Percentiles rank a stretch among this genome's conserved stretches.
Conservation (phyloP, 2,888 invertebrate genomes). For the Zonitis immaculata region DNA sequence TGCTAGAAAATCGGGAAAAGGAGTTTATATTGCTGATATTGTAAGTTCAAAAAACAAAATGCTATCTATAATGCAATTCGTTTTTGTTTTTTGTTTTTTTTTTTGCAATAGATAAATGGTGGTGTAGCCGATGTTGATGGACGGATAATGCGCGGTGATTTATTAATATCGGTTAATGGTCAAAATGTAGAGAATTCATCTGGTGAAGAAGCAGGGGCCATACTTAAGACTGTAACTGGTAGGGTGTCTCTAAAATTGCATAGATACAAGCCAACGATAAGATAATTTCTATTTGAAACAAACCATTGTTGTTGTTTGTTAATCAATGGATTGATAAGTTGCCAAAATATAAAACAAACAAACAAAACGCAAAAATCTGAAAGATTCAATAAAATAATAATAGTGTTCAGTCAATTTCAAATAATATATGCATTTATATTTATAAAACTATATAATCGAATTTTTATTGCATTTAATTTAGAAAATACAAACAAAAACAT, state of each 20-base stretch:
- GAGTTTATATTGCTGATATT: conserved; percentile 89
- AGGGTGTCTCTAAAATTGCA: conserved; percentile 80
- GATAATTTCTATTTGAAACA: conserved; percentile 27
- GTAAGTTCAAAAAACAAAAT: too few relatives aligned
- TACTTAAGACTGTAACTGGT: conserved; percentile 82
- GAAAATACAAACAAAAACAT: too few relatives aligned
- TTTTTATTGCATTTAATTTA: conserved; percentile 22
- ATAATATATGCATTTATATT: neutral
- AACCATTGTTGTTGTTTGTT: too few relatives aligned
- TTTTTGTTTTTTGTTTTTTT: conserved; percentile 17
- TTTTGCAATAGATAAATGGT: conserved; percentile 77
- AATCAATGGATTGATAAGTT: neutral
- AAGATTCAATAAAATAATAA: too few relatives aligned
- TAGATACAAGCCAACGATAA: conserved; percentile 67
- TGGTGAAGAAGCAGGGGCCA: conserved; percentile 81
- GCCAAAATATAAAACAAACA: neutral
- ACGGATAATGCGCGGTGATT: conserved; percentile 86
- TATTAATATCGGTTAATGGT: conserved; percentile 83
- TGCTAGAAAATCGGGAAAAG: conserved; percentile 68
- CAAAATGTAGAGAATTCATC: conserved; percentile 71
- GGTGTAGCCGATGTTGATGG: conserved; percentile 85
- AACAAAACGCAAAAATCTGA: too few relatives aligned
- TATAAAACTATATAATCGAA: too few relatives aligned
- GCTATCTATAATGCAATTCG: too few relatives aligned
- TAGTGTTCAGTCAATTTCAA: neutral